Conservation (phyloP, 2,113 vertebrate species). For the Hippocampus zosterae region DNA sequence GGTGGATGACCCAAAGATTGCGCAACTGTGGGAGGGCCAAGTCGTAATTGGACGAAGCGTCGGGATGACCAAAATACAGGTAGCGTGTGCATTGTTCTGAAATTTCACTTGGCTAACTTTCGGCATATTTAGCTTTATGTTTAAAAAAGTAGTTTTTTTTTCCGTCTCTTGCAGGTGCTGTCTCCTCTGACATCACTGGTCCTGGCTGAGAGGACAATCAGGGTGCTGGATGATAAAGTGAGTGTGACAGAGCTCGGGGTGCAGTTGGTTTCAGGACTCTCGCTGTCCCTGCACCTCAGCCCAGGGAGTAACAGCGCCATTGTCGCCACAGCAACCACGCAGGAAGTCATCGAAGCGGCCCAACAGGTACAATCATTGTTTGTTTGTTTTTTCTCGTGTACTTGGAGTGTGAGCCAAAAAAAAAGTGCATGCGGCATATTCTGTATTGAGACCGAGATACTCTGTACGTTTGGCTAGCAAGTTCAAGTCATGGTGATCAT, state of each 20-base stretch:
- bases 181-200: constrained; percentile 89
- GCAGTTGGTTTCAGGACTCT: constrained; percentile 89
- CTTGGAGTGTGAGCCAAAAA: background rate
- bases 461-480: constrained; percentile 13
- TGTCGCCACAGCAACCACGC: constrained; percentile 79
- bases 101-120: too few relatives aligned
- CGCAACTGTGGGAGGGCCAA: constrained; percentile 75
- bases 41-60: constrained; percentile 78
- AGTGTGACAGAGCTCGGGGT: constrained; percentile 87
- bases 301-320: constrained; percentile 77
- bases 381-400: background rate
- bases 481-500: constrained; percentile 22
- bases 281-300: constrained; percentile 83
- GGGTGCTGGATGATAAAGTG: constrained; percentile 91
- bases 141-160: background rate
- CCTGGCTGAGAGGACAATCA: constrained; percentile 88
- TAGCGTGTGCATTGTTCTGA: background rate
- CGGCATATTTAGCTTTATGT: background rate
- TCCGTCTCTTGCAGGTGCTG: constrained; percentile 76
- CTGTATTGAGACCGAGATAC: too few relatives aligned
- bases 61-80: constrained; percentile 89
- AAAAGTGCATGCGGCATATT: background rate
- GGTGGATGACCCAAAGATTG: constrained; percentile 79
- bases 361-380: constrained; percentile 79
- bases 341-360: constrained; percentile 80